Conservation (phyloP, 2,888 invertebrate genomes). For the Acronicta alni region DNA sequence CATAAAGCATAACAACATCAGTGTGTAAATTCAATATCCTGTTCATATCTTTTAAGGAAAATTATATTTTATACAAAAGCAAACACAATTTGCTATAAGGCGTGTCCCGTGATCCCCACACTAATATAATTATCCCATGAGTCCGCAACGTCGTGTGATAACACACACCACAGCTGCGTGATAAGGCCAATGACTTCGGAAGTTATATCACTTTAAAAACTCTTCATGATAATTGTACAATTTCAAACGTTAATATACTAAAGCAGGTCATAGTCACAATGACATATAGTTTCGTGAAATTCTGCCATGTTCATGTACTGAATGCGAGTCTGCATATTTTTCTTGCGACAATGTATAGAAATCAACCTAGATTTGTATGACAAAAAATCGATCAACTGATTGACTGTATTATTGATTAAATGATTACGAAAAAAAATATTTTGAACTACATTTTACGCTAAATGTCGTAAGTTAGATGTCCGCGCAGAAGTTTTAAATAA, state of each 20-base stretch:
- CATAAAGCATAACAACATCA: too few relatives aligned
- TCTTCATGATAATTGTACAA: slow-evolving; percentile 11
- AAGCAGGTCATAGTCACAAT: neutral
- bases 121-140: slow-evolving; percentile 22
- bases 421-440: neutral
- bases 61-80: neutral
- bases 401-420: too few relatives aligned
- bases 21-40: too few relatives aligned
- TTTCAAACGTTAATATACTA: slow-evolving; percentile 16
- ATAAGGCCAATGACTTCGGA: slow-evolving; percentile 44
- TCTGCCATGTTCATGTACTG: neutral
- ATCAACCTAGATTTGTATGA: slow-evolving; percentile 1
- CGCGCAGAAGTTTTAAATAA: neutral
- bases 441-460: neutral
- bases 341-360: slow-evolving; percentile 4
- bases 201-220: slow-evolving; percentile 28
- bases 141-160: slow-evolving; percentile 31
- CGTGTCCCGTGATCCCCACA: neutral
- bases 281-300: slow-evolving; percentile 8
- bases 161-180: slow-evolving; percentile 33
- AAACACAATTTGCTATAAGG: slow-evolving; percentile 7
- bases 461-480: neutral
- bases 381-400: too few relatives aligned
- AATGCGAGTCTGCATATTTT: slow-evolving; percentile 2
- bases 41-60: neutral